Conservation (phyloP, 2,888 invertebrate genomes). For the Helleia helle region DNA sequence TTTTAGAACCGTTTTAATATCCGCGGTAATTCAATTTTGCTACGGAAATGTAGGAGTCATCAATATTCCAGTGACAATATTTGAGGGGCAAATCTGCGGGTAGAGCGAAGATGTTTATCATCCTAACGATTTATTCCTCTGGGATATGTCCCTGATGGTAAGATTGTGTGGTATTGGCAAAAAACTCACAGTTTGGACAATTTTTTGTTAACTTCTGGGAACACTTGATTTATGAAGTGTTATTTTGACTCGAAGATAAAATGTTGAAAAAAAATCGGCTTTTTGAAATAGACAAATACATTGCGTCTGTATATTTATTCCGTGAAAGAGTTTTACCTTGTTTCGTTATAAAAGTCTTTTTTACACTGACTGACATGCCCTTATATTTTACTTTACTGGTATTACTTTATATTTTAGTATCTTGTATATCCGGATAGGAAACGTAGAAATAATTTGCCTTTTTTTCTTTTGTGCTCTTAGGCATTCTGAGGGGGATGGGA, state of each 20-base stretch:
- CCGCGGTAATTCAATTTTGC: constrained; percentile 40
- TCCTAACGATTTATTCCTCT: constrained; percentile 43
- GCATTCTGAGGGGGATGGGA: no score
- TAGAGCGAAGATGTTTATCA: constrained; percentile 48
- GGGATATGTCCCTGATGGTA: constrained; percentile 24
- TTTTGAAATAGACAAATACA: no score
- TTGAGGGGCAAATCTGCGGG: constrained; percentile 45
- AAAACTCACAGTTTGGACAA: background rate
- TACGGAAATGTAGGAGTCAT: constrained; percentile 32
- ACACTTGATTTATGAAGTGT: background rate
- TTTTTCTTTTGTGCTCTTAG: no score
- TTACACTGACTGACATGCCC: no score
- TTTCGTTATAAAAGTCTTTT: no score
- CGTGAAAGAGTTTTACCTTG: no score
- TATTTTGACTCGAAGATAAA: background rate
- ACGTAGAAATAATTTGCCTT: no score
- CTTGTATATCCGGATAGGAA: no score
- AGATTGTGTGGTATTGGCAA: background rate
- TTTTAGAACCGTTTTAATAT: background rate
- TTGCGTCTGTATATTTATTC: no score
- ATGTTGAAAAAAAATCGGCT: no score
- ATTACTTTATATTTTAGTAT: no score
- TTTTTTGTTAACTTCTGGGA: background rate
- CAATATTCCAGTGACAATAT: constrained; percentile 36
- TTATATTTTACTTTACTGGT: no score